Percentiles rank a stretch among this genome's conserved stretches.
phyloP scores from a whole-genome alignment of 2,113 vertebrate species.

The Platysternon megacephalum region DNA sequence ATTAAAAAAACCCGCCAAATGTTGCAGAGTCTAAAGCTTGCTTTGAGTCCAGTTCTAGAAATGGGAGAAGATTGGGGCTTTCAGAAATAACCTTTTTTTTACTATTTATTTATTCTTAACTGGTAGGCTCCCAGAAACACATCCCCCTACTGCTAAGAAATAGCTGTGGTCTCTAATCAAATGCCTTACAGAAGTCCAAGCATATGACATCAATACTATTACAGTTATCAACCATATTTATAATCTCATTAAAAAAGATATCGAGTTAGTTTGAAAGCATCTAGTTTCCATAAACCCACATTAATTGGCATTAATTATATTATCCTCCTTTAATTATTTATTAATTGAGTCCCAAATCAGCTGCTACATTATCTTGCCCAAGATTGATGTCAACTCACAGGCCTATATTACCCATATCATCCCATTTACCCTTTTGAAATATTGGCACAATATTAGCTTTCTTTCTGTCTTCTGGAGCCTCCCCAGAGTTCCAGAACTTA shows the following conservation, averaged over 20 bases:
- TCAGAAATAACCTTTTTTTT: not conserved
- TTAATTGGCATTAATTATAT: too few species aligned
- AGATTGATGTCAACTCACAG: not conserved
- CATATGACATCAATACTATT: too few species aligned
- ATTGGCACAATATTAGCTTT: not conserved
- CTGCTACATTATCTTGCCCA: not conserved
- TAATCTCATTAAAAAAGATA: too few species aligned
- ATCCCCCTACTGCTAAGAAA: not conserved
- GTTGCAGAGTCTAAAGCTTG: not conserved
- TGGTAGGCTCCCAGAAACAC: not conserved
- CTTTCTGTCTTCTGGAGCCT: not conserved
- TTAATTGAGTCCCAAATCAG: too few species aligned
- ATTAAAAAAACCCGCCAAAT: accelerated
- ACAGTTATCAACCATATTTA: too few species aligned
- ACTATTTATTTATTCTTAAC: not conserved
- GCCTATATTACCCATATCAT: not conserved
- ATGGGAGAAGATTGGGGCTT: not conserved
- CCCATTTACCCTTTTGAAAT: not conserved
- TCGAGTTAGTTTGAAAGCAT: too few species aligned
- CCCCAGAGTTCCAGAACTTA: not conserved
- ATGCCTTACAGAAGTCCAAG: not conserved
- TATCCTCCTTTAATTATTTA: too few species aligned
- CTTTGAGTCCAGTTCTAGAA: not conserved
- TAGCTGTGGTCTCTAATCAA: not conserved
- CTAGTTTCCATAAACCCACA: too few species aligned